Evolutionary conservation across 1,140 invertebrate species (phyloP).

Genomic region (Dendrolimus kikuchii): DNA sequence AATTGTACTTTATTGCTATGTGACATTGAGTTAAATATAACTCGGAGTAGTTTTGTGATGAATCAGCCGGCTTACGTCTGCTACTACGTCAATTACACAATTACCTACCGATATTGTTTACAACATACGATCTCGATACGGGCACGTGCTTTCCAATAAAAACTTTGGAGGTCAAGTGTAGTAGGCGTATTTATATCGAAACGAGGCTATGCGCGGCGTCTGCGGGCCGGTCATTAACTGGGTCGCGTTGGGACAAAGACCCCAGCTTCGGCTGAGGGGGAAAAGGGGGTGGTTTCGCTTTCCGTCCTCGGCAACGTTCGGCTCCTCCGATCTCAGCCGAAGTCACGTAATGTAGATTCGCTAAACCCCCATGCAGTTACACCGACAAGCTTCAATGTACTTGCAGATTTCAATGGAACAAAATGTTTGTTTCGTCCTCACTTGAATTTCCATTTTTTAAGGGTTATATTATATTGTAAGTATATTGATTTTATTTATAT

Average conservation of each 20-base stretch:
- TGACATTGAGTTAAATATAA: no score
- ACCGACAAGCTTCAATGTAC: no score
- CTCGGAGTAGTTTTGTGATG: no score
- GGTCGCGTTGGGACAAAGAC: conserved; percentile 66
- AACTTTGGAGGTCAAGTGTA: conserved; percentile 72
- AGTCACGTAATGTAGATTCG: conserved; percentile 23
- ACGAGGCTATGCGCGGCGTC: conserved; percentile 61
- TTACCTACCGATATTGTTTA: conserved; percentile 36
- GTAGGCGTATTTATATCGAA: conserved; percentile 69
- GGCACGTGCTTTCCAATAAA: conserved; percentile 67
- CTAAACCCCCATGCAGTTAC: not conserved
- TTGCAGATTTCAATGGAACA: no score
- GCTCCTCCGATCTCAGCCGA: conserved; percentile 21
- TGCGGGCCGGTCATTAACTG: conserved; percentile 69
- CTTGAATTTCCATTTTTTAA: no score
- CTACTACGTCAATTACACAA: no score
- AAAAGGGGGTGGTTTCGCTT: conserved; percentile 52
- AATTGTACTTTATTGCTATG: no score
- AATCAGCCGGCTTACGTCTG: no score
- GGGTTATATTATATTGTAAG: no score
- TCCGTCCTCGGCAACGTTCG: conserved; percentile 21
- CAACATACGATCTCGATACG: conserved; percentile 49
- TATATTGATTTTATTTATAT: no score
- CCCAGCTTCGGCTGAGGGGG: conserved; percentile 38
- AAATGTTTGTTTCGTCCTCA: no score